Evolutionary conservation across 2,888 invertebrate genomes (phyloP), one percentile per base, ranked within the genome.

Genomic region (Lapara coniferarum): DNA sequence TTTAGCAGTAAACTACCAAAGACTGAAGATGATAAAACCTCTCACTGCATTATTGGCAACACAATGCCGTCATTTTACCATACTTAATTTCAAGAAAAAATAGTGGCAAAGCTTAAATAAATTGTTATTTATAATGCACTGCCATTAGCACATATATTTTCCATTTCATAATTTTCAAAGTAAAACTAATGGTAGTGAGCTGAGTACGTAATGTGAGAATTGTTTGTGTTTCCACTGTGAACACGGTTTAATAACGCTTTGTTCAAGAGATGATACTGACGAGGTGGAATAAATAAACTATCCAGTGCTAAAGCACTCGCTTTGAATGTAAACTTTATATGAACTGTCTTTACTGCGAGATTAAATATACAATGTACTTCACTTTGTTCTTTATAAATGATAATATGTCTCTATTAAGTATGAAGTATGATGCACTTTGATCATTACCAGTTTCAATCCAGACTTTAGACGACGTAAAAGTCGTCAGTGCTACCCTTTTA

Each of bases 241-340:
- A 72, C 73, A 74, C 72, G 77, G 80, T 85, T 81, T 83, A 78
- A 84, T 82, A 84, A 81, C 80, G 77, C 79, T 79, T 74, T 77
- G 75, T 78, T 74, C 77, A 78, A 74, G 74, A 77, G 74, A 79
- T 80, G 77, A 77, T 77, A 81, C 72, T 71, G 76, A 55, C 73
- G 73, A 73, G 77, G 75, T 74, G 75, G 74, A 75, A 80, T 78
- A 78, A 81, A 80, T 76, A 78, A 77, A 77, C 77, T 53, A 63
- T 66, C 49, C 49, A 49, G 10, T 30, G 66, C 46, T 14, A 44
- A 51, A 37, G 66, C 46, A 53, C 44, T 66, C 37, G 69, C 55
- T 69, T 55, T 66, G 59, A 49, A 44, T 51, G 44, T 46, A 66
- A 69, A 25, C 46, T 55, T 66, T 58, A 49, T 44, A 66, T 55